Base-by-base conservation (phyloP, 1,140 invertebrate genomes). In the Macrobrachium nipponense region DNA sequence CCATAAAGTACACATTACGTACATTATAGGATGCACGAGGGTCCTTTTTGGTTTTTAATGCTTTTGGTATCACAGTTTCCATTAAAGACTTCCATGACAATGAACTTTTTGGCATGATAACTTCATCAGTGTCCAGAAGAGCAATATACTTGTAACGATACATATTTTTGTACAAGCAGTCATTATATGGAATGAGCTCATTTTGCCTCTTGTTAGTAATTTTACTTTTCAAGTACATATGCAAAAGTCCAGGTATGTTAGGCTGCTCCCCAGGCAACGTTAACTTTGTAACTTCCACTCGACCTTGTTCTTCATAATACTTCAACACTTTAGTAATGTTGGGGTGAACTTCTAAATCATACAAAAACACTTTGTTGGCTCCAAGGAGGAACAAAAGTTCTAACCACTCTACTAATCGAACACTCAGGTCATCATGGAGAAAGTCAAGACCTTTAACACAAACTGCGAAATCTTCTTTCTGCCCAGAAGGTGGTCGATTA, bases 131-230 rank as follows among this genome's bases (percentile, higher is more conserved):
- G 90, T 99, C 98, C 36, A 98, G 92, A 15, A 99, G 92, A 0
- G 96, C 96, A 62, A 98, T 95, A 91, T 97, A 98, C 78, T 97
- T 94, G 90, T 98, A 98, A 62, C 94, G 93, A 90, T 98, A 97
- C 91, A 98, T 94, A 90, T 98, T 96, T 89, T 97, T 95, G 92
- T 99, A 98, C 11, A 99, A 93, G 90, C 97, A 99, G 90, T 99
- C 97, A 91, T 99, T 99, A 92, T 98, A 98, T 0, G 98, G 97
- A 89, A 99, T 98, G 66, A 99, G 93, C 91, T 99, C 97, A 91
- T 98, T 98, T 90, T 98, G 96, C 15, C 97, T 92, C 90, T 98
- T 98, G 91, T 97, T 95, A 90, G 96, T 97, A 5, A 95, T 86
- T 89, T 89, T 89, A 90, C 96, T 96, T 70, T 95, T 96, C 8